Base-by-base conservation (phyloP, 2,888 invertebrate genomes). In the Cantharis flavilabris region DNA sequence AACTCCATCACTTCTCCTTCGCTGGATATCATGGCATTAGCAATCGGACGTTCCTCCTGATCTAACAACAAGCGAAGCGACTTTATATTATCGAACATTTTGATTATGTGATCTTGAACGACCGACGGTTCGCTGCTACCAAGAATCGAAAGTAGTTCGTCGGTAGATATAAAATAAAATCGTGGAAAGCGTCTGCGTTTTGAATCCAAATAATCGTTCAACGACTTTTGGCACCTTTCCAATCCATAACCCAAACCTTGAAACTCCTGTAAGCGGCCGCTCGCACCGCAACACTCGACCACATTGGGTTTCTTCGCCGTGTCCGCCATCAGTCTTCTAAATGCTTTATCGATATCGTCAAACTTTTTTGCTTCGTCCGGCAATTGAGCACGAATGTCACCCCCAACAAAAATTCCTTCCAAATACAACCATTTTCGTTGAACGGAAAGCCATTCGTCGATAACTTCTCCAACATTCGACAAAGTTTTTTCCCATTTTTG, bases 161-260 rank as follows among this genome's bases (percentile, higher is more conserved):
- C 97, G 28, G 97, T 97, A 3, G 97, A 97, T 85, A 98, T 95
- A 88, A 98, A 98, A 89, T 95, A 97, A 89, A 98, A 98, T 71
- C 98, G 89, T 3, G 98, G 96, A 87, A 97, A 98, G 80, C 96
- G 92, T 78, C 95, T 92, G 69, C 98, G 90, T 88, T 97, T 97
- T 0, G 94, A 93, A 87, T 96, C 96, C 80, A 98, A 89, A 87
- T 97, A 98, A 85, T 97, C 96, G 84, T 96, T 96, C 73, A 98
- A 89, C 0, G 97, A 97, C 87, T 97, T 97, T 88, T 97, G 97
- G 87, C 97, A 97, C 87, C 92, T 93, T 86, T 98, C 97, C 72
- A 98, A 89, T 1, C 95, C 96, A 16, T 89, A 77, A 70, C 93
- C 93, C 65, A 98, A 89, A 69, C 91, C 91, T 83, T 94, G 90